phyloP scores from a whole-genome alignment of 2,113 vertebrate genomes.

The Plectropomus leopardus region DNA sequence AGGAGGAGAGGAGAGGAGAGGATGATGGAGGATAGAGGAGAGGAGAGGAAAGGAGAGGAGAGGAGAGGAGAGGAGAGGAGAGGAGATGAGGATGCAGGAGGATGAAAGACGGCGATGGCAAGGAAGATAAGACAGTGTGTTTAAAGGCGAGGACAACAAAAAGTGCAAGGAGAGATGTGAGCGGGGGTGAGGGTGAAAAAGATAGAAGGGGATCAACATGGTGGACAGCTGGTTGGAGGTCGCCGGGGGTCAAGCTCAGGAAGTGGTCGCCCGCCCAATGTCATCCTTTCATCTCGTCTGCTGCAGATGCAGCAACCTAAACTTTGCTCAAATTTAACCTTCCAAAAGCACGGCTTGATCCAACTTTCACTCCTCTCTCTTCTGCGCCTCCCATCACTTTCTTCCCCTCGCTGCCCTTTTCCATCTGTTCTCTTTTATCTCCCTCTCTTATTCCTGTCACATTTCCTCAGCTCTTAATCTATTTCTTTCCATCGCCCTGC shows the following conservation, averaged over 20 bases:
- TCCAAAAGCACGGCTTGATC: constrained; percentile 63
- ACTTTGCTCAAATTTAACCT: constrained; percentile 72
- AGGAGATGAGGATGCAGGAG: no score
- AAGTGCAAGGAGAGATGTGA: constrained; percentile 55
- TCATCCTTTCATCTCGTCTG: constrained; percentile 76
- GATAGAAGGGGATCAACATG: constrained; percentile 52
- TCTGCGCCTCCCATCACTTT: constrained; percentile 52
- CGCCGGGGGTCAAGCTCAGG: constrained; percentile 69
- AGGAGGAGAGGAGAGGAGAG: constrained; percentile 37
- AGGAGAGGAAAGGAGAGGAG: constrained; percentile 27
- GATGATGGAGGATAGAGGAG: constrained; percentile 2
- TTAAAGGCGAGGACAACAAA: constrained; percentile 69
- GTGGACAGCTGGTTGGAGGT: constrained; percentile 76
- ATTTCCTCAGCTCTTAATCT: constrained; percentile 55
- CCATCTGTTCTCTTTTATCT: constrained; percentile 74
- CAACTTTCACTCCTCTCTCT: constrained; percentile 58
- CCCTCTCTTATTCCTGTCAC: constrained; percentile 61
- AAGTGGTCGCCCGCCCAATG: constrained; percentile 66
- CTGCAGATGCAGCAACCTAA: constrained; percentile 57
- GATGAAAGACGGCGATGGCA: constrained; percentile 20
- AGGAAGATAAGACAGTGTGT: constrained; percentile 15
- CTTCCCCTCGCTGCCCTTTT: constrained; percentile 56
- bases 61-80: constrained; percentile 26
- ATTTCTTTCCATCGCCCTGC: constrained; percentile 46
- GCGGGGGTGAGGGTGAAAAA: constrained; percentile 29